Base-by-base conservation (phyloP, 2,797 vertebrate species). In the Phoxinus dragarum region DNA sequence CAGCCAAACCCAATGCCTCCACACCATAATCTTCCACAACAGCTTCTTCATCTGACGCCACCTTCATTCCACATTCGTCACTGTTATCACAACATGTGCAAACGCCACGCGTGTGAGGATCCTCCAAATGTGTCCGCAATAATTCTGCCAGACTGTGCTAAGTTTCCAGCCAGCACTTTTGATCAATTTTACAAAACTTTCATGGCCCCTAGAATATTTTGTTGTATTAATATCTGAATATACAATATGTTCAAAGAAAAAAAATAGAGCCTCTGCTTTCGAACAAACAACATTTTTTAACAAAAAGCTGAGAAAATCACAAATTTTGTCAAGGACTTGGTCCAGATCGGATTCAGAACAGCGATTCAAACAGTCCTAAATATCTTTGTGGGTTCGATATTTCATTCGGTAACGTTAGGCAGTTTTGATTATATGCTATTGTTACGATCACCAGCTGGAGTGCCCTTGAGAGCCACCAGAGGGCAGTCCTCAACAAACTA, bases 11-110 rank as follows among this genome's bases (percentile, higher is more conserved):
- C 94, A 94, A 85, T 79, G 89, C 90, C 90, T 85, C 92, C 86
- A 73, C 93, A 93, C 94, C 92, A 89, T 94, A 95, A 95, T 95
- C 93, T 95, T 94, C 92, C 93, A 93, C 91, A 92, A 93, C 92
- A 92, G 84, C 56, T 75, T 81, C 52, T 79, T 79, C 68, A 66
- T 86, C 77, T 86, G 86, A 86, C 44, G 77, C 82, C 85, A 76
- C 77, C 77, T 90, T 87, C 80, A 81, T 84, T 88, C 81, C 77
- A 85, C 61, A 78, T 31, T 71, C 17, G 64, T 76, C 75, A 78
- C 52, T 47, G 64, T 78, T 69, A 84, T n/a, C 49, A 34, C 19
- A 52, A 78, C 47, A 42, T 36, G 36, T 34, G 77, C 49, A 36
- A 69, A 77, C 74, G 38, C 68, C 80, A 47, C 80, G 36, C 23